Evolutionary conservation across 2,113 vertebrate genomes (phyloP).

Genomic region (Xyrauchen texanus): DNA sequence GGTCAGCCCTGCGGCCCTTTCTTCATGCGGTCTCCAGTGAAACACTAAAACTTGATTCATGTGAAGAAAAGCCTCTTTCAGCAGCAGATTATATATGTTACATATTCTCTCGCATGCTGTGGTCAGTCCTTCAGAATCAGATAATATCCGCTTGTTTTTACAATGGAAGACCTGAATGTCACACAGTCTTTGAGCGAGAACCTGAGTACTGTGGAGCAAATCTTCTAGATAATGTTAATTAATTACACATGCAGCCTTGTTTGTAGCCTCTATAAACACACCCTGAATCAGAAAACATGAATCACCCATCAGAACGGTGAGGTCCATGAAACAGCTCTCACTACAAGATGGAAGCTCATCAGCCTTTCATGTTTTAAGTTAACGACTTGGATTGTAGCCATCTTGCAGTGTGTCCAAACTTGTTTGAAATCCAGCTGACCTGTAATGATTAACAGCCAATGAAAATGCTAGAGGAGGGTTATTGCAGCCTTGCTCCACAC

Average conservation of each 20-base stretch:
- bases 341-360: too few species aligned
- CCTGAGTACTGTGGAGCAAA: constrained; percentile 4
- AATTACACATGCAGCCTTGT: not conserved
- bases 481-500: too few species aligned
- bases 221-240: constrained; percentile 11
- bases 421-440: too few species aligned
- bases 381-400: too few species aligned
- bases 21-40: constrained; percentile 2
- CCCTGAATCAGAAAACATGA: not conserved
- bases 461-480: too few species aligned
- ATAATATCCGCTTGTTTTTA: constrained; percentile 40
- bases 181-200: constrained; percentile 11
- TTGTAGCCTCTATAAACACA: not conserved
- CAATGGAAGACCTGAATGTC: constrained; percentile 34
- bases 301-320: too few species aligned
- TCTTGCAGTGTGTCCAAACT: too few species aligned
- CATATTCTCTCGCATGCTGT: constrained; percentile 25
- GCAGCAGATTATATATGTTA: constrained; percentile 46
- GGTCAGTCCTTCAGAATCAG: constrained; percentile 27
- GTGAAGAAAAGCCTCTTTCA: constrained; percentile 46
- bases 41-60: constrained; percentile 46
- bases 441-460: too few species aligned
- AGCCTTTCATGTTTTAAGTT: too few species aligned
- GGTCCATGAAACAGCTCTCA: constrained; percentile 32
- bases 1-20: constrained; percentile 25